These are phyloP conservation scores for Cygnus atratus DNA, from an alignment of 2,113 vertebrate genomes.

Conservation along the genomic window DNA sequence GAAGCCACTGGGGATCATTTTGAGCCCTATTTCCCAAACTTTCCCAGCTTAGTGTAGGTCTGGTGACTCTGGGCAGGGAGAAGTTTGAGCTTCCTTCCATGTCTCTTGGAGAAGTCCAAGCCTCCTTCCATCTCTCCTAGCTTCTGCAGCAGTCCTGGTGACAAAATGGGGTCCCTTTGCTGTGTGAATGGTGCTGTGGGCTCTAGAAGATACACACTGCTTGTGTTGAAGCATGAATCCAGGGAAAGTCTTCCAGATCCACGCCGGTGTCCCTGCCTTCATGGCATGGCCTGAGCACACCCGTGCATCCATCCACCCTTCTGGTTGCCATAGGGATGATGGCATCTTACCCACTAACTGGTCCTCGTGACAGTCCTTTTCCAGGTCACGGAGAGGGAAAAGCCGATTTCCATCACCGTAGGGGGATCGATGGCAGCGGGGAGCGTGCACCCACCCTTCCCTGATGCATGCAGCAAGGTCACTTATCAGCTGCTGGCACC, in stretches of 20 bases:
- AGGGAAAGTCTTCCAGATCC: not conserved
- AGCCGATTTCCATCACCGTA: not conserved
- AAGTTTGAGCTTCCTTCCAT: not conserved
- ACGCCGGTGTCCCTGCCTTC: not conserved
- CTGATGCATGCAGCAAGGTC: not conserved
- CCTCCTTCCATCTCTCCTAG: not conserved
- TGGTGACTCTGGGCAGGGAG: not conserved
- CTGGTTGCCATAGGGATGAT: not conserved
- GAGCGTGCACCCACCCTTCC: not conserved
- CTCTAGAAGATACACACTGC: not conserved
- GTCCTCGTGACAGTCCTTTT: not conserved
- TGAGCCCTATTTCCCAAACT: not conserved
- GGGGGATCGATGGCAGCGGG: not conserved
- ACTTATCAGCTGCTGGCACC: not conserved
- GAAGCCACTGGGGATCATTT: not conserved
- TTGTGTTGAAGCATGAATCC: not conserved
- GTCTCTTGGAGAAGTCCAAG: not conserved
- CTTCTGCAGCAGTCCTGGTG: rapidly evolving
- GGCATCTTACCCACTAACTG: not conserved
- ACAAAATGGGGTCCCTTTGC: not conserved
- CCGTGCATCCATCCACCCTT: rapidly evolving
- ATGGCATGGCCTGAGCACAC: rapidly evolving
- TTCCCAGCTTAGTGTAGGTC: not conserved
- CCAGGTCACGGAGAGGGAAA: not conserved
- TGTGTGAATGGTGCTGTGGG: not conserved